phyloP scores from a whole-genome alignment of 2,113 vertebrate genomes.

The Falco punctatus region DNA sequence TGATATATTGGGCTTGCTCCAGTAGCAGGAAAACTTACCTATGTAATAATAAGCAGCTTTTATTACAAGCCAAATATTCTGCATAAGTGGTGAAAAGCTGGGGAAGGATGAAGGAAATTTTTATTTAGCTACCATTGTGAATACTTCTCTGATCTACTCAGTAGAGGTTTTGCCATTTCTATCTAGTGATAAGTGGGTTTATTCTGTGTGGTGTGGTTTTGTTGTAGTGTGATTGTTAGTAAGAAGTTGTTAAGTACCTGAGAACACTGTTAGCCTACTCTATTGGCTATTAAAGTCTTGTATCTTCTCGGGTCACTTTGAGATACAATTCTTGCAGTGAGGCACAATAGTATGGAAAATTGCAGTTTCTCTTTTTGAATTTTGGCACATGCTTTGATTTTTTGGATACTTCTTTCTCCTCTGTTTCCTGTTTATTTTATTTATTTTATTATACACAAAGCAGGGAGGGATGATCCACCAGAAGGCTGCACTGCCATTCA shows the following conservation, averaged over 20 bases:
- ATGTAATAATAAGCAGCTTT: not conserved
- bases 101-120: not conserved
- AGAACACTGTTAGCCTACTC: not conserved
- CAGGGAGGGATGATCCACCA: too few relatives aligned
- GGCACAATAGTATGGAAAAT: not conserved
- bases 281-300: not conserved
- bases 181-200: not conserved
- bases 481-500: too few relatives aligned
- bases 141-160: not conserved
- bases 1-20: not conserved
- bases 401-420: not conserved
- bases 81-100: not conserved
- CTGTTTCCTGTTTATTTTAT: not conserved
- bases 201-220: not conserved
- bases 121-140: not conserved
- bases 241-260: not conserved
- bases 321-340: not conserved
- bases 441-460: not conserved
- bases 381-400: not conserved
- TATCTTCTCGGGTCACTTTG: not conserved
- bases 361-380: not conserved
- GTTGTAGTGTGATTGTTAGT: not conserved
- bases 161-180: not conserved
- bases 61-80: not conserved
- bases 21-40: not conserved